Evolutionary conservation across 2,797 vertebrate genomes (phyloP).

Genomic region (Enteromius paludinosus): DNA sequence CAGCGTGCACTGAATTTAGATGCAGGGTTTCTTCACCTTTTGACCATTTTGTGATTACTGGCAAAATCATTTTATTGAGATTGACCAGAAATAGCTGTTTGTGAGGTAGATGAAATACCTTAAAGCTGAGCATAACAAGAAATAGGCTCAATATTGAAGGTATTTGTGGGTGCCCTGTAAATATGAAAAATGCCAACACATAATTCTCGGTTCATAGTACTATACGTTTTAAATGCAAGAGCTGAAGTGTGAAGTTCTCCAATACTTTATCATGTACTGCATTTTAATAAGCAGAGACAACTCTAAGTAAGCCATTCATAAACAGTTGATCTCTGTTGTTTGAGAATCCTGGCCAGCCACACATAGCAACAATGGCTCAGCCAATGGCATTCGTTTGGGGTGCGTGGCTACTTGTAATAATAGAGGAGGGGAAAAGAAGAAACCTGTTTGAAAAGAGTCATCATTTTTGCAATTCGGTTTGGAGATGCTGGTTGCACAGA

Average conservation of each 20-base stretch:
- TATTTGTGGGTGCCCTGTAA: background rate
- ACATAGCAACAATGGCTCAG: background rate
- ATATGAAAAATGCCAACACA: slow-evolving; percentile 1
- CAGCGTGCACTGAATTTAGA: background rate
- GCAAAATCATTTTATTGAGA: background rate
- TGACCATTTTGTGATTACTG: background rate
- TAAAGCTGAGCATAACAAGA: background rate
- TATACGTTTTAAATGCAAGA: background rate
- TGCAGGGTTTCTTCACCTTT: background rate
- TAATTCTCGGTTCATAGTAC: background rate
- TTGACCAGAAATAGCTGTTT: background rate
- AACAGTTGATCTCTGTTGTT: background rate
- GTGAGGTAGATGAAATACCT: background rate
- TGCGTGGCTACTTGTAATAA: background rate
- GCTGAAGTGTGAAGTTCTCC: background rate
- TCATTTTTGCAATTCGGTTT: background rate
- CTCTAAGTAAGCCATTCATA: background rate
- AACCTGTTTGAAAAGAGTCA: background rate
- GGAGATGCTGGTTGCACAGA: background rate
- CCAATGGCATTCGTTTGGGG: background rate
- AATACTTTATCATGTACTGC: background rate
- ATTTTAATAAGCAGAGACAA: background rate
- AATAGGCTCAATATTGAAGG: background rate
- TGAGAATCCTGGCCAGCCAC: background rate
- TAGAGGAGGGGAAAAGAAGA: background rate